Percentiles rank a stretch among this genome's conserved stretches.
Evolutionary conservation across 2,797 vertebrate species (phyloP).

Genomic region (Fundulus diaphanus): DNA sequence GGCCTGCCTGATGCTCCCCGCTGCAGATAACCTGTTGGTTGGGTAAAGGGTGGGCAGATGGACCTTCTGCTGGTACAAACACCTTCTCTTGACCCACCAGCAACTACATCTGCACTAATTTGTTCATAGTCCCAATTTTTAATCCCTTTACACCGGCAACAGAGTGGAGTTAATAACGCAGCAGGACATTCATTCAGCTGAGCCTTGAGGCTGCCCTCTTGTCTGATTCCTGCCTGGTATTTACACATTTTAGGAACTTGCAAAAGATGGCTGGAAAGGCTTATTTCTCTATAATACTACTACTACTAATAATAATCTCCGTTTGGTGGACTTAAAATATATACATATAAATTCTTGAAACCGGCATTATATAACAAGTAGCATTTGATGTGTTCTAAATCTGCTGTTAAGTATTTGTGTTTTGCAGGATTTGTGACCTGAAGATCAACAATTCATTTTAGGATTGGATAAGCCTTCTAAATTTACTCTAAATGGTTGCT

Average conservation of each 20-base stretch:
- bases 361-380: background rate
- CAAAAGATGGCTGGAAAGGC: background rate
- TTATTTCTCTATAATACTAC: background rate
- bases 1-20: conserved; percentile 62
- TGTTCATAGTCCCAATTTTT: conserved; percentile 18
- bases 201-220: conserved; percentile 12
- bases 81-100: conserved; percentile 14
- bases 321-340: background rate
- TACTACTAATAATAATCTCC: background rate
- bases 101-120: conserved; percentile 32
- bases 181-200: conserved; percentile 20
- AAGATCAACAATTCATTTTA: background rate
- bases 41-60: conserved; percentile 38
- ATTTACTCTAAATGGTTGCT: background rate
- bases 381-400: background rate
- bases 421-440: background rate
- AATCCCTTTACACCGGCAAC: conserved; percentile 13
- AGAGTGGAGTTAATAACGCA: conserved; percentile 20
- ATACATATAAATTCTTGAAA: no score
- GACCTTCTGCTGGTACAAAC: conserved; percentile 40
- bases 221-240: conserved; percentile 25
- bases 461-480: no score
- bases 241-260: conserved; percentile 15
- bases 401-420: background rate
- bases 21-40: conserved; percentile 54